Conservation (phyloP, 2,888 invertebrate species). For the Andricus quercusramuli region DNA sequence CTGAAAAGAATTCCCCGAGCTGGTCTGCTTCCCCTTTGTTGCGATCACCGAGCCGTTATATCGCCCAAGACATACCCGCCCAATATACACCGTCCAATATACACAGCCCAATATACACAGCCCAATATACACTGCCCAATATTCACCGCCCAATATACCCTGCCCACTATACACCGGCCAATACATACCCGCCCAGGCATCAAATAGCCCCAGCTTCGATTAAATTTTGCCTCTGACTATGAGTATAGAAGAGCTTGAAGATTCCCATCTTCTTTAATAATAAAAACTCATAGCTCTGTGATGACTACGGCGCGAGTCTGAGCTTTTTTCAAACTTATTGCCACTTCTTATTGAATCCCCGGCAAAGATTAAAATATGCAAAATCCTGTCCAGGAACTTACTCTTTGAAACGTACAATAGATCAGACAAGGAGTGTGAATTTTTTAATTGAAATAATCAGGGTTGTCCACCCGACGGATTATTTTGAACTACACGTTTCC, state of each 20-base stretch:
- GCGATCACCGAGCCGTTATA: constrained; percentile 23
- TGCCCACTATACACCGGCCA: too few relatives aligned
- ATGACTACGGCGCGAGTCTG: neutral
- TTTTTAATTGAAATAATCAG: constrained; percentile 7
- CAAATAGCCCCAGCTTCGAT: constrained; percentile 14
- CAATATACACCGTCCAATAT: too few relatives aligned
- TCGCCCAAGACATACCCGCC: neutral
- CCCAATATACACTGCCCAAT: neutral
- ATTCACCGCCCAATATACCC: too few relatives aligned
- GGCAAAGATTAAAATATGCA: constrained; percentile 35
- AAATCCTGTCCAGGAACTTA: neutral
- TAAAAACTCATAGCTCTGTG: constrained; percentile 21
- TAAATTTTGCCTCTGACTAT: constrained; percentile 24
- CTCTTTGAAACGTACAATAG: neutral
- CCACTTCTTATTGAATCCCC: constrained; percentile 16
- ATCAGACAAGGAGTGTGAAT: neutral
- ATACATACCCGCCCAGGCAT: neutral
- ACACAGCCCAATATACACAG: too few relatives aligned
- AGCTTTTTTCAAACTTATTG: constrained; percentile 1
- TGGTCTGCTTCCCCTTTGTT: constrained; percentile 20
- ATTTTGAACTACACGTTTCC: too few relatives aligned
- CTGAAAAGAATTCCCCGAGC: constrained; percentile 17
- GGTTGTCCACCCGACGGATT: too few relatives aligned
- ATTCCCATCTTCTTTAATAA: constrained; percentile 33
- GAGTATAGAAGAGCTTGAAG: neutral